Evolutionary conservation across 1,140 invertebrate genomes (phyloP).

Genomic region (fruit fly (Drosophila melanogaster)): DNA sequence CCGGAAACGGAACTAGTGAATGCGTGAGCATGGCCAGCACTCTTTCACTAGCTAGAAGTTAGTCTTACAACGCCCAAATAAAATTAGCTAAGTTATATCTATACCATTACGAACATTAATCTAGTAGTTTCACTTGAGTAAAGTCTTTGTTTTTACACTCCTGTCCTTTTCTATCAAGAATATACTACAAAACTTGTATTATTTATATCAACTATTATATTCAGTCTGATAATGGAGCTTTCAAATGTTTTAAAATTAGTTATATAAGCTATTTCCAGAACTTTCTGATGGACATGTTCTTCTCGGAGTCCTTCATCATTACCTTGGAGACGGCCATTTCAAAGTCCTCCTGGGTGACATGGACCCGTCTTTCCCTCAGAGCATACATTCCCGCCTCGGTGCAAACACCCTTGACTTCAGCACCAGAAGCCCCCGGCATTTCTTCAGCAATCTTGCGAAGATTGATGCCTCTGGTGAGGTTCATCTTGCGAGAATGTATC

Average conservation of each 20-base stretch:
- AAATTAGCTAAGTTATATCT: slow-evolving; percentile 15
- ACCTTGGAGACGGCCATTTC: slow-evolving; percentile 99
- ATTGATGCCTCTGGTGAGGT: slow-evolving; percentile 99
- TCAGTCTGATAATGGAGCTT: too few relatives aligned
- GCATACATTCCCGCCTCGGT: slow-evolving; percentile 99
- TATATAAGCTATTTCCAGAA: slow-evolving; percentile 95
- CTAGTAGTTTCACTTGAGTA: too few relatives aligned
- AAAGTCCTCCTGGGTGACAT: slow-evolving; percentile 99
- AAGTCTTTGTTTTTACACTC: too few relatives aligned
- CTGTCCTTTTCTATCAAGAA: too few relatives aligned
- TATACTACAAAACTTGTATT: too few relatives aligned
- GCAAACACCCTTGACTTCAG: slow-evolving; percentile 99
- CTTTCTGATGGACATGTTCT: slow-evolving; percentile 99
- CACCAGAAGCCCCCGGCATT: slow-evolving; percentile 99
- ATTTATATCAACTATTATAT: too few relatives aligned
- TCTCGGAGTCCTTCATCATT: slow-evolving; percentile 99
- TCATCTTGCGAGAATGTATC: slow-evolving; percentile 99
- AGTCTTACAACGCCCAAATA: slow-evolving; percentile 12
- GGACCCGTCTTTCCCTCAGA: slow-evolving; percentile 97
- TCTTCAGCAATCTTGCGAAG: slow-evolving; percentile 99
- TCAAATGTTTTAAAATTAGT: too few relatives aligned
- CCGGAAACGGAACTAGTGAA: slow-evolving; percentile 40
- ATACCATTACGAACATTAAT: not conserved
- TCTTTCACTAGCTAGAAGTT: slow-evolving; percentile 40
- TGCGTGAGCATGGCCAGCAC: slow-evolving; percentile 69